Evolutionary conservation across 1,140 invertebrate species (phyloP).

Genomic region (Conus betulinus): DNA sequence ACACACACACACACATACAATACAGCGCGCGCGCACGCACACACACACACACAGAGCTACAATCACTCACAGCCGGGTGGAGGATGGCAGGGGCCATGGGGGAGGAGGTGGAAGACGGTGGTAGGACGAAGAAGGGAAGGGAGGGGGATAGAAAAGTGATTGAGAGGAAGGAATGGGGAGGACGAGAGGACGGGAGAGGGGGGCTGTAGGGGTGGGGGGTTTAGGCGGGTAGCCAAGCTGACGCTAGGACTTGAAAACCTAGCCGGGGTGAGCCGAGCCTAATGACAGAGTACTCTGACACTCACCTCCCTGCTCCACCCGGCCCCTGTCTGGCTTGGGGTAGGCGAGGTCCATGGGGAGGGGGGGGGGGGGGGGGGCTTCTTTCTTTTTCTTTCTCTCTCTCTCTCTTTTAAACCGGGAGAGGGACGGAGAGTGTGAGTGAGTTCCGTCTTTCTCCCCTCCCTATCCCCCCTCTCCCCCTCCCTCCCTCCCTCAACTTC

Average conservation of each 20-base stretch:
- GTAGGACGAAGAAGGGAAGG: not conserved
- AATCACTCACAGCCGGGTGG: too few species aligned
- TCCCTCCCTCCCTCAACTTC: too few species aligned
- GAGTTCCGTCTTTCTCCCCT: not conserved
- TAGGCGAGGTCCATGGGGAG: too few species aligned
- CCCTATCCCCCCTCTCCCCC: not conserved
- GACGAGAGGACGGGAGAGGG: not conserved
- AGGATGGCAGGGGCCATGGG: too few species aligned
- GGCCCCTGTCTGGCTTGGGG: too few species aligned
- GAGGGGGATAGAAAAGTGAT: too few species aligned
- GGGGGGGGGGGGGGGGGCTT: too few species aligned
- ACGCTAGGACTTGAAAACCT: conserved; percentile 24
- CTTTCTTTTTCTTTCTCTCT: too few species aligned
- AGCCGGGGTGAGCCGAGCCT: not conserved
- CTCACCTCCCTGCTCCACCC: not conserved
- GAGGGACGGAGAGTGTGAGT: too few species aligned
- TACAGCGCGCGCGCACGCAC: not conserved
- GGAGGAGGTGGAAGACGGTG: too few species aligned
- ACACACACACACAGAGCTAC: not conserved
- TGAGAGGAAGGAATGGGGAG: not conserved
- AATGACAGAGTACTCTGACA: conserved; percentile 22
- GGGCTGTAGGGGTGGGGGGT: not conserved
- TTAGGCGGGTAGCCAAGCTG: not conserved
- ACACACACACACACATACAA: too few species aligned
- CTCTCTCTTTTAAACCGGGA: too few species aligned